Evolutionary conservation across 2,797 vertebrate species (phyloP), one percentile per base, ranked within the genome.

Genomic region (Tokudaia muenninki): DNA sequence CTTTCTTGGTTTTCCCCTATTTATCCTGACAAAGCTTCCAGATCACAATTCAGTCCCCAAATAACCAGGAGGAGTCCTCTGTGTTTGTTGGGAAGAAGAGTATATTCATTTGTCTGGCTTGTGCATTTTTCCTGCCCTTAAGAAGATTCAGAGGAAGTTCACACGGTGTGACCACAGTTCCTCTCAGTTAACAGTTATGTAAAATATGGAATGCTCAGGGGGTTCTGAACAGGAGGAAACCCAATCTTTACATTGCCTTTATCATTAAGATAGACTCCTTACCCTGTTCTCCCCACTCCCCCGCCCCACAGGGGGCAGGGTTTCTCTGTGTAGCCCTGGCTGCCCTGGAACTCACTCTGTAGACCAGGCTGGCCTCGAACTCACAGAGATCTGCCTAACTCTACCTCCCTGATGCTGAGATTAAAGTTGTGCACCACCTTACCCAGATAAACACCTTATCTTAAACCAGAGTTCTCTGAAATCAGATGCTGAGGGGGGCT

Each of bases 181-280:
- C 59, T 59, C 44, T 9, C 11, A 4, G 22, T 2, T 79, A 55
- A 50, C 55, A 47, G 75, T 80, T 13, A 31, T 52, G 2, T 29
- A 78, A 63, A 50, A 6, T 80, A 22, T 31, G 75, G 50, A 91
- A 31, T 65, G 67, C 55, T 94, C 22, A 86, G 44, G 14, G 83
- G 77, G 47, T 91, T 77, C 81, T 22, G 21, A 92, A 57, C 21
- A 70, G 55, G 82, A 89, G 59, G 50, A 83, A 52, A 65, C 5
- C 19, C 67, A 52, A 86, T 50, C 31, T 37, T 77, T n/a, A 31
- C 5, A 50, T 86, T 67, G 61, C 12, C 3, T 81, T 84, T 80
- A 93, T 81, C 84, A 31, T 78, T 50, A 37, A 91, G 90, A 87
- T 95, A 72, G 41, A 80, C 41, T 44, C 74, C 41, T n/a, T n/a